Evolutionary conservation across 2,797 vertebrate species (phyloP).

Genomic region (Salmo trutta): DNA sequence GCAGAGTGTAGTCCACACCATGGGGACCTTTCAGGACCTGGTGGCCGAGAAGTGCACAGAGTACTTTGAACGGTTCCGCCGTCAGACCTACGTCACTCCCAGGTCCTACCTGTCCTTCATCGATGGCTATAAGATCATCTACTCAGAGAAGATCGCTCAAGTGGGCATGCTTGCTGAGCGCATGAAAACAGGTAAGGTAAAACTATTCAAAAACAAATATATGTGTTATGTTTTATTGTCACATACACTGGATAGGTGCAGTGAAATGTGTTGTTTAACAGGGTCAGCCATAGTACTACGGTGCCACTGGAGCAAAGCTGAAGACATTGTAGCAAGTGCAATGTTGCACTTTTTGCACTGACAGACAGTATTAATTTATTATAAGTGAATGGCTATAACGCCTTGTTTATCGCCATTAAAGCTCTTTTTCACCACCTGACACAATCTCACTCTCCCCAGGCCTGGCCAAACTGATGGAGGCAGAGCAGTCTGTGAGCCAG

Average conservation of each 20-base stretch:
- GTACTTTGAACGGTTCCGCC: slow-evolving; percentile 83
- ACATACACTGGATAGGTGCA: too few species aligned
- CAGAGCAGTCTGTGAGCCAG: slow-evolving; percentile 79
- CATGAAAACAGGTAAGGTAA: slow-evolving; percentile 78
- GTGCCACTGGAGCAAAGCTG: neutral
- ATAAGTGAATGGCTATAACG: too few species aligned
- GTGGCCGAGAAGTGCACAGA: slow-evolving; percentile 81
- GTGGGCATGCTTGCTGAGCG: slow-evolving; percentile 78
- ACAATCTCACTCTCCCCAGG: slow-evolving; percentile 56
- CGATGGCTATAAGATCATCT: slow-evolving; percentile 81
- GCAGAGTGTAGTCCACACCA: slow-evolving; percentile 75
- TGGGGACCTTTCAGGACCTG: slow-evolving; percentile 85
- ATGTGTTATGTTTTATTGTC: too few species aligned
- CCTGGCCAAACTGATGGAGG: slow-evolving; percentile 83
- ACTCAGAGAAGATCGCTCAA: slow-evolving; percentile 72
- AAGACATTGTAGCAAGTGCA: neutral
- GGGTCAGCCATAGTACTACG: too few species aligned
- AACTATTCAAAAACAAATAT: neutral
- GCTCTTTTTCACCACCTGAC: neutral
- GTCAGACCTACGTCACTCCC: slow-evolving; percentile 82
- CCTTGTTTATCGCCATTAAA: neutral
- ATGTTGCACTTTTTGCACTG: neutral
- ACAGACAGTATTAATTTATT: neutral
- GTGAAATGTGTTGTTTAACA: too few species aligned
- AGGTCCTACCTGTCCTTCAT: slow-evolving; percentile 87